Evolutionary conservation across 2,888 invertebrate species (phyloP), one percentile per base, ranked within the genome.

Genomic region (Blera fallax): DNA sequence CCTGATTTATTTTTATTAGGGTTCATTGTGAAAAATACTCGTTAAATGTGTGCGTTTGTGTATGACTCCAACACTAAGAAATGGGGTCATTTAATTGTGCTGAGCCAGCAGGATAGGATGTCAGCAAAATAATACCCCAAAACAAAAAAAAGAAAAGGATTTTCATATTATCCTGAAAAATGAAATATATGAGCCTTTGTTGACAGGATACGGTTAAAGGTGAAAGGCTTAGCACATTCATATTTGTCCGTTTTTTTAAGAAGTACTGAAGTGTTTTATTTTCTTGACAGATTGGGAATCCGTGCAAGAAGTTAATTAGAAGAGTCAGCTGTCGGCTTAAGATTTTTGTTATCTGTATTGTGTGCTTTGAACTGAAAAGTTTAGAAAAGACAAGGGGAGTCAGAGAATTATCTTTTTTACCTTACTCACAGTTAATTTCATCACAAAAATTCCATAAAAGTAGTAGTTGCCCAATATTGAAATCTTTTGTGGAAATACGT

Each of bases 1-100:
- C 80, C 88, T 88, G 88, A 88, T 88, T 88, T 88, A 88, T 87
- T 87, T 87, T 87, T 84, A 87, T 88, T 87, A 81, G 85, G 82
- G 80, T 80, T 83, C 48, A 62, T 54, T 70, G 64, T 58, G 37
- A 70, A 64, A 54, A 70, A 45, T 60, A 60, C 43, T 32, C 69
- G 21, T 50, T 52, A 69, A 50, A 77, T 40, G 40, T 24, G 32
- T 69, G 24, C 52, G 45, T 56, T 24, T 45, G 56, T 29, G 34
- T 34, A 56, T 21, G 11, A 50, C 29, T 56, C 45, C 64, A 76
- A 76, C 50, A 56, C 43, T 10, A 45, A 48, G 34, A 65, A 65
- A 65, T 56, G 48, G 65, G 54, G 65, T 76, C 74, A 64, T 74
- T 64, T 54, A 74, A 74, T 74, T 74, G 43, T 65, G 64, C 21